A percentile compares a stretch with the other conserved stretches of the same genome.
These are phyloP conservation scores for Eilema griseolum DNA, from an alignment of 2,888 invertebrate genomes.

Conservation along the genomic window DNA sequence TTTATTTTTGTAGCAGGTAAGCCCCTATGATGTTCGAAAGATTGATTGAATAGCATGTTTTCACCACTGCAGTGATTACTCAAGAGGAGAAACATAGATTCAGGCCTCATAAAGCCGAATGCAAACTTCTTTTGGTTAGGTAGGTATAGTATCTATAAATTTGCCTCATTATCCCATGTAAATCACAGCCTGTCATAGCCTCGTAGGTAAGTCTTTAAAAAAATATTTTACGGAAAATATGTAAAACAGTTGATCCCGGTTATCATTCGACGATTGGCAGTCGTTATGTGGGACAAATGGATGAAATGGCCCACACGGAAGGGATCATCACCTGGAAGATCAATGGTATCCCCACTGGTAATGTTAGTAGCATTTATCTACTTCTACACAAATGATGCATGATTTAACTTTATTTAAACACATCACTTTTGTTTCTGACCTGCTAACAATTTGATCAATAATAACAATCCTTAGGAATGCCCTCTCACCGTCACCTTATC, in stretches of 20 bases:
- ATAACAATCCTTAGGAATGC: background rate
- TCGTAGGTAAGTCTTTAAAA: too few species aligned
- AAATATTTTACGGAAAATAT: too few species aligned
- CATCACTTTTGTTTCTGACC: background rate
- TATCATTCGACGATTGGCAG: too few species aligned
- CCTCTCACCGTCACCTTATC: background rate
- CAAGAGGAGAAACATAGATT: background rate
- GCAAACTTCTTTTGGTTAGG: too few species aligned
- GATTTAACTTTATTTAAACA: background rate
- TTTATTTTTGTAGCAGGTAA: background rate
- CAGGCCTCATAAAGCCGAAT: background rate
- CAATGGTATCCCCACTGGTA: too few species aligned
- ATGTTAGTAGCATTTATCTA: background rate
- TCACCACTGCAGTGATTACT: background rate
- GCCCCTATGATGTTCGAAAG: background rate
- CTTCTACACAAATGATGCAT: background rate
- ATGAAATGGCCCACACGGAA: too few species aligned
- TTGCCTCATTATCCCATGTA: too few species aligned
- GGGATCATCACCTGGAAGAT: too few species aligned
- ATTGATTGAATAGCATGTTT: background rate
- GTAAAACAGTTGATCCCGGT: too few species aligned
- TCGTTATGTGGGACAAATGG: too few species aligned
- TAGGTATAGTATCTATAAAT: too few species aligned
- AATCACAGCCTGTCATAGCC: too few species aligned
- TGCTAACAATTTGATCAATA: background rate